Base-by-base conservation (phyloP, 1,140 invertebrate species). In the Drosophila azteca region DNA sequence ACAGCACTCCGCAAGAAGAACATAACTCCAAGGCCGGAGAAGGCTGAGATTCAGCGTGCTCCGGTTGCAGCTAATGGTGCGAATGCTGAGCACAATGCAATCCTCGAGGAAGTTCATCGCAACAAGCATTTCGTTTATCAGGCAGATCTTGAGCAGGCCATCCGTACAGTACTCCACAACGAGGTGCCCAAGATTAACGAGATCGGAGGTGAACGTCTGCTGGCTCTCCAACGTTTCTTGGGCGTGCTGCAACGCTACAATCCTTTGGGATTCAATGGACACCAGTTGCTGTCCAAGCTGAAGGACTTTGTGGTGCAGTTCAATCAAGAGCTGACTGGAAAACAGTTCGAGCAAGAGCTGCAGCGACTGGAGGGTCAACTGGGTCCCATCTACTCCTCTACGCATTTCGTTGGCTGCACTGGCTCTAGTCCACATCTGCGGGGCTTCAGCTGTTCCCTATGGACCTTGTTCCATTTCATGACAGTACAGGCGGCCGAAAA, bases 391-490 rank as follows among this genome's bases (percentile, higher is more conserved):
- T 91, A 79, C 59, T 90, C 90, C 0, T 65, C 81, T 8, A 79
- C 46, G 6, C 72, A 80, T n/a, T 91, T 59, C 61, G 93, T 96
- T 51, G 95, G 95, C 9, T 99, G 99, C 91, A 93, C 94, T 79
- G 78, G 72, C 6, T 90, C 87, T 5, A 92, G 93, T 46, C 91
- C 95, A 1, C 92, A 93, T 39, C 94, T 93, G 51, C 94, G 98
- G 50, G 97, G 98, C n/a, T 99, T 97, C 91, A 97, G 98, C 0
- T 99, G 99, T 93, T 95, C 97, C 0, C 92, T 99, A 13, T 99
- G 99, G 99, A 96, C 95, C 39, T 93, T 98, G 62, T 99, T 99
- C 91, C 99, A 99, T 90, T 96, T 96, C 46, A 91, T 99, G 22
- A 98, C 97, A 8, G 96, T 99, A 0, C 95, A 95, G 90, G 95